Percentiles rank a stretch among this genome's conserved stretches.
These are phyloP conservation scores for Semotilus atromaculatus DNA, from an alignment of 2,797 vertebrate species.

Conservation along the genomic window DNA sequence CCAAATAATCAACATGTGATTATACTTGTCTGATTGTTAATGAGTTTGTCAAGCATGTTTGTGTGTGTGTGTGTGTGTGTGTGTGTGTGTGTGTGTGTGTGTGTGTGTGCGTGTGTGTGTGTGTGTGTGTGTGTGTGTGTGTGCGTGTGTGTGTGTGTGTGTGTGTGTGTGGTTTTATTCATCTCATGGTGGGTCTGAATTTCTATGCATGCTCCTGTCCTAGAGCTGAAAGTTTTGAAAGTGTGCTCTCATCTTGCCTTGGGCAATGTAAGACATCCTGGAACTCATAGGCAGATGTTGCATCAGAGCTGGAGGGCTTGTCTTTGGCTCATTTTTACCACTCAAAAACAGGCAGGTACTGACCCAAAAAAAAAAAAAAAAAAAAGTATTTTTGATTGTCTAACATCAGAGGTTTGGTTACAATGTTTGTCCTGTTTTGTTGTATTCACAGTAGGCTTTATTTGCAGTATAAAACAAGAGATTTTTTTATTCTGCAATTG, in stretches of 20 bases:
- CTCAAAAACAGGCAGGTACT: conserved; percentile 23
- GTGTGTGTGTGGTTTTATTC: neutral
- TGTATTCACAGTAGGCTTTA: neutral
- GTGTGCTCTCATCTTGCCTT: conserved; percentile 51
- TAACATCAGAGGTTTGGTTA: neutral
- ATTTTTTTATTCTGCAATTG: neutral
- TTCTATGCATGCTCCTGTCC: conserved; percentile 24
- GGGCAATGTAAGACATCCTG: conserved; percentile 46
- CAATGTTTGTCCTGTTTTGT: neutral
- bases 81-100: conserved; percentile 13
- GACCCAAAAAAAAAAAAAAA: too few species aligned
- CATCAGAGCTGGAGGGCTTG: conserved; percentile 40
- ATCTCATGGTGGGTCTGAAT: neutral
- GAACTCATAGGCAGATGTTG: conserved; percentile 54
- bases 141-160: neutral
- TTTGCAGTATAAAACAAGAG: conserved; percentile 9
- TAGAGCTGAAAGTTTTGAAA: conserved; percentile 45
- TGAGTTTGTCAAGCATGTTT: neutral
- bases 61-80: neutral
- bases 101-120: too few species aligned
- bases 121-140: too few species aligned
- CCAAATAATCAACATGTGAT: conserved; percentile 9
- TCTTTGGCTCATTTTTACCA: conserved; percentile 24
- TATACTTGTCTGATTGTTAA: conserved; percentile 16
- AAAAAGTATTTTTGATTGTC: neutral